Evolutionary conservation across 2,888 invertebrate species (phyloP).

Genomic region (Drosophila anomalata): DNA sequence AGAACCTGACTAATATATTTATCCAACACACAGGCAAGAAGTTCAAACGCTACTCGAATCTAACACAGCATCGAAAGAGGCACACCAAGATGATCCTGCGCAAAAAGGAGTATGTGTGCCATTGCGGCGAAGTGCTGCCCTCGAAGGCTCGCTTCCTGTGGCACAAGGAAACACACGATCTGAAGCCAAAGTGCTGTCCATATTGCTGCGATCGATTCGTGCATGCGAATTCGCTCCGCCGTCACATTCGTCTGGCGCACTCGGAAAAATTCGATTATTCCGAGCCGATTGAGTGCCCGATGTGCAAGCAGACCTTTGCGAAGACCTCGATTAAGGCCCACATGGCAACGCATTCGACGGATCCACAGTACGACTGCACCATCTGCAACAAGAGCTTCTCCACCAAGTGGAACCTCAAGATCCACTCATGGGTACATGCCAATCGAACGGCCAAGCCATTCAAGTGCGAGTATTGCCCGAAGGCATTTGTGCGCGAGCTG

Average conservation of each 20-base stretch:
- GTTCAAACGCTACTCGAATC: constrained; percentile 92
- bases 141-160: constrained; percentile 92
- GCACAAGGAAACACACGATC: constrained; percentile 94
- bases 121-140: constrained; percentile 92
- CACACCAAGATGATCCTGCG: constrained; percentile 90
- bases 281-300: constrained; percentile 89
- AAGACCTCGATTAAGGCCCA: constrained; percentile 92
- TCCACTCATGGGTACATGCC: constrained; percentile 95
- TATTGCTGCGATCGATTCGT: constrained; percentile 95
- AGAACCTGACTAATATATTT: background rate
- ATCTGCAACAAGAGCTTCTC: constrained; percentile 94
- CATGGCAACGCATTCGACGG: constrained; percentile 90
- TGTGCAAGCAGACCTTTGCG: constrained; percentile 88
- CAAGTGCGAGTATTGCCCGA: constrained; percentile 92
- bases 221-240: constrained; percentile 91
- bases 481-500: constrained; percentile 92
- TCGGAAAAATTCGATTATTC: constrained; percentile 90
- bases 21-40: constrained; percentile 85
- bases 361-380: constrained; percentile 90
- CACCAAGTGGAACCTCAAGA: constrained; percentile 95
- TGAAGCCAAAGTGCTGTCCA: constrained; percentile 92
- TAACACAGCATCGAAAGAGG: constrained; percentile 93
- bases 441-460: constrained; percentile 92
- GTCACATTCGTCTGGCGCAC: constrained; percentile 92
- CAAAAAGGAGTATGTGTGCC: constrained; percentile 89